These are phyloP conservation scores for Ophiodon elongatus DNA, from an alignment of 2,113 vertebrate genomes.

Conservation along the genomic window DNA sequence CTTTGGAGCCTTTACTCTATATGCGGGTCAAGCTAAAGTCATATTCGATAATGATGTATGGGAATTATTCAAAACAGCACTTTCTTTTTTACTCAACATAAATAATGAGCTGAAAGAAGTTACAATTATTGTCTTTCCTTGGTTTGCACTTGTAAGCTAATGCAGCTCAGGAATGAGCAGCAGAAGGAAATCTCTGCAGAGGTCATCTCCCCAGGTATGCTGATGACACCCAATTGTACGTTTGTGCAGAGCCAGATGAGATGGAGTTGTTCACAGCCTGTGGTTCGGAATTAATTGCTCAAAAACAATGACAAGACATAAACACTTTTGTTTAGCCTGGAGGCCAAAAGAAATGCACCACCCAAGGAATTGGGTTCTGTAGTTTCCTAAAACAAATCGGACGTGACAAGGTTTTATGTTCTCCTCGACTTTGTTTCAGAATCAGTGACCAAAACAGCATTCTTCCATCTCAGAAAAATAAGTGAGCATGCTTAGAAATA, in stretches of 20 bases:
- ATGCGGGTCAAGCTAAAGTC: constrained; percentile 10
- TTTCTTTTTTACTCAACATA: background rate
- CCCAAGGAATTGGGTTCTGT: background rate
- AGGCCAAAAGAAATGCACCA: background rate
- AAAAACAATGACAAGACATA: background rate
- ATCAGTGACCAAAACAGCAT: background rate
- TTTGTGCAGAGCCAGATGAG: background rate
- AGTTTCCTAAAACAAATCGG: background rate
- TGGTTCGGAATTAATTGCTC: background rate
- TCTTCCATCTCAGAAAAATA: background rate
- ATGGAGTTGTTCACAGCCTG: background rate
- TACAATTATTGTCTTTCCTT: no score
- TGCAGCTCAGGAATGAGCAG: no score
- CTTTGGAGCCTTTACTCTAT: background rate
- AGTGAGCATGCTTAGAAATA: background rate
- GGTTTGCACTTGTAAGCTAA: no score
- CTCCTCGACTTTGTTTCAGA: no score
- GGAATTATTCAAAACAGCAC: background rate
- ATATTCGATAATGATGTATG: background rate
- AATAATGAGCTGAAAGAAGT: background rate
- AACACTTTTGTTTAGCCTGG: background rate
- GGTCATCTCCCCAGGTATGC: background rate
- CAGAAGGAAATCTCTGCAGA: no score
- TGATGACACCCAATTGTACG: background rate
- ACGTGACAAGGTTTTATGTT: background rate